Evolutionary conservation across 1,140 invertebrate genomes (phyloP).

Genomic region (Procambarus clarkii): DNA sequence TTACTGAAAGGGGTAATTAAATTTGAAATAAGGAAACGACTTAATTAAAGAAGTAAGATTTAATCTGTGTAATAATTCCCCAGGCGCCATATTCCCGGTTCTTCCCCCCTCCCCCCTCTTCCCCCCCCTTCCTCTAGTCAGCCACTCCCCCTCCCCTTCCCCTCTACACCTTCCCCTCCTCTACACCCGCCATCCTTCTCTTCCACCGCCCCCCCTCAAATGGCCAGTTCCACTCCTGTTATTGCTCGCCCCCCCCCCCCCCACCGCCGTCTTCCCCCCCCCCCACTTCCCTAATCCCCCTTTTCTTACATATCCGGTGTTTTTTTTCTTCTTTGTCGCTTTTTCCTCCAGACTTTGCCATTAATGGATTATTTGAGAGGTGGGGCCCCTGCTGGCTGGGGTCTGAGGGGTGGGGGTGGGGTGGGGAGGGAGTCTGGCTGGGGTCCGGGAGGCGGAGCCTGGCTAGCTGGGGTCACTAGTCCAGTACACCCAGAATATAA

Average conservation of each 20-base stretch:
- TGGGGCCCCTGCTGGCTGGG: background rate
- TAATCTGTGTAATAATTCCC: constrained; percentile 56
- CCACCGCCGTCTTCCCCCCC: no score
- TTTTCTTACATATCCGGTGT: constrained; percentile 48
- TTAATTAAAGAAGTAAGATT: constrained; percentile 63
- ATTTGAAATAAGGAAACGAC: constrained; percentile 67
- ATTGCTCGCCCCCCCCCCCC: background rate
- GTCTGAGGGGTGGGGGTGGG: background rate
- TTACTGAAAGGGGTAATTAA: constrained; percentile 65
- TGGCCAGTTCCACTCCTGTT: background rate
- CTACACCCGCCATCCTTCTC: no score
- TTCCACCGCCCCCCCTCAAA: background rate
- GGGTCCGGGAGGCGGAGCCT: no score
- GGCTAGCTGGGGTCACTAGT: no score
- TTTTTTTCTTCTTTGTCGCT: constrained; percentile 8
- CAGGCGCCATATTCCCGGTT: background rate
- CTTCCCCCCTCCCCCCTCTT: background rate
- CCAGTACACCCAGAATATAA: no score
- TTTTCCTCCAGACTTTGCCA: constrained; percentile 1
- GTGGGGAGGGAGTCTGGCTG: background rate
- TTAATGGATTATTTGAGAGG: constrained; percentile 25
- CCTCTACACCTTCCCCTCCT: no score
- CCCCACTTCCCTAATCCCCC: background rate
- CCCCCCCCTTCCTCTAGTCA: background rate
- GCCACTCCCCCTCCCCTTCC: background rate